Percentiles rank a stretch among this genome's conserved stretches.
Evolutionary conservation across 2,888 invertebrate genomes (phyloP).

Genomic region (Catocala fraxini): DNA sequence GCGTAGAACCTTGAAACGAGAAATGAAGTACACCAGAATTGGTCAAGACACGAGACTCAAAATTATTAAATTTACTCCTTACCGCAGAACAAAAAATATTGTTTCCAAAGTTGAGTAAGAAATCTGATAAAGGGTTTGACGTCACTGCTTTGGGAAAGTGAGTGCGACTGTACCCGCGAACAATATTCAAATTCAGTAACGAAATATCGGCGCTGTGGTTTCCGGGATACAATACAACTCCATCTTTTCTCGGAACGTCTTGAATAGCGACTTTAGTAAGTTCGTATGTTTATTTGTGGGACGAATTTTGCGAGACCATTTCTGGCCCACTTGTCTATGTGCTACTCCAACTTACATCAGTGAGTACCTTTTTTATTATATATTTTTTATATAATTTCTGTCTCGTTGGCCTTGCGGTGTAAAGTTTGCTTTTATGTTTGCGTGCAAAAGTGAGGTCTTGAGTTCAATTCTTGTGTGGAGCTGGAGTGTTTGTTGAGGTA

Average conservation of each 20-base stretch:
- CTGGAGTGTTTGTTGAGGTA: too few relatives aligned
- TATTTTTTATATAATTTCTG: too few relatives aligned
- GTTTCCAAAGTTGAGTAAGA: slow-evolving; percentile 39
- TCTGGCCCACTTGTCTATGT: not conserved
- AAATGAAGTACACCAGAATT: slow-evolving; percentile 44
- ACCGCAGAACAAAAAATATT: slow-evolving; percentile 42
- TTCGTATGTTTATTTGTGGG: not conserved
- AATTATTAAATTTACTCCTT: slow-evolving; percentile 54
- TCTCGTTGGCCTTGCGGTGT: too few relatives aligned
- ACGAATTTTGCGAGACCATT: not conserved
- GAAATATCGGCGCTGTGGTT: slow-evolving; percentile 1
- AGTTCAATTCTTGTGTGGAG: too few relatives aligned
- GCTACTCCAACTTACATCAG: too few relatives aligned
- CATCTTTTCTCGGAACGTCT: slow-evolving; percentile 5
- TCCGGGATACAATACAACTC: not conserved
- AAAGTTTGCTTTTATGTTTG: too few relatives aligned
- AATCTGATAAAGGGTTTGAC: slow-evolving; percentile 48
- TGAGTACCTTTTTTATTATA: too few relatives aligned
- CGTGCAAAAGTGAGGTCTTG: too few relatives aligned
- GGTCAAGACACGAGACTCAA: slow-evolving; percentile 42
- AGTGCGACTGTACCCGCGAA: slow-evolving; percentile 9
- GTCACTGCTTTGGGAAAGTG: slow-evolving; percentile 13
- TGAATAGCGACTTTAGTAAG: not conserved
- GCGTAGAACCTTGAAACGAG: slow-evolving; percentile 46
- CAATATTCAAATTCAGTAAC: slow-evolving; percentile 6